phyloP scores from a whole-genome alignment of 1,140 invertebrate species.

The Hyles euphorbiae region DNA sequence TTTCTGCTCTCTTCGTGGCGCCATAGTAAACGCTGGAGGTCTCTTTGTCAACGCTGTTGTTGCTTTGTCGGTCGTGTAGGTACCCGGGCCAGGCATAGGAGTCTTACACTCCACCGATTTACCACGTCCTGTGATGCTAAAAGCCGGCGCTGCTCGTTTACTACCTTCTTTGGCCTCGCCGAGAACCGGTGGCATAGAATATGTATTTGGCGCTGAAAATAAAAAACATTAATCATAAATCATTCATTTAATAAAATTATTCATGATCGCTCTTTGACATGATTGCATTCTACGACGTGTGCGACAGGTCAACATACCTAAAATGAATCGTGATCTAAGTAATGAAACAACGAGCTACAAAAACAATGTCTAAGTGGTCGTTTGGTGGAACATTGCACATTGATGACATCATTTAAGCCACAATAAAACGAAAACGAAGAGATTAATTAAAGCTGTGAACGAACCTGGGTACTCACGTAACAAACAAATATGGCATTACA shows the following conservation, averaged over 20 bases:
- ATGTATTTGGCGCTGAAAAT: conserved; percentile 87
- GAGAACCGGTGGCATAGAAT: conserved; percentile 89
- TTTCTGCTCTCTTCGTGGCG: conserved; percentile 56
- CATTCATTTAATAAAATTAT: not conserved
- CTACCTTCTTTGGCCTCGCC: conserved; percentile 82
- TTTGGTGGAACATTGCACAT: not conserved
- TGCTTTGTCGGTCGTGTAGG: conserved; percentile 64
- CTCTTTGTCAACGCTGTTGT: conserved; percentile 44
- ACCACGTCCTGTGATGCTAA: conserved; percentile 67
- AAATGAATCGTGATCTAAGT: conserved; percentile 10
- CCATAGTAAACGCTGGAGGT: conserved; percentile 71
- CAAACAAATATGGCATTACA: too few relatives aligned
- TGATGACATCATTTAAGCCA: conserved; percentile 7
- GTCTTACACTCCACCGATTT: conserved; percentile 50
- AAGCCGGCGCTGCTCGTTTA: conserved; percentile 75
- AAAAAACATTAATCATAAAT: not conserved
- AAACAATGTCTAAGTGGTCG: conserved; percentile 5
- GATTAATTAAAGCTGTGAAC: too few relatives aligned
- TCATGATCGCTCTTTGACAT: not conserved
- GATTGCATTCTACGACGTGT: not conserved
- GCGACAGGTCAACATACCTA: conserved; percentile 5
- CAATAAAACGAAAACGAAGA: not conserved
- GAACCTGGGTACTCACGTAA: too few relatives aligned
- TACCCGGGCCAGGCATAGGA: conserved; percentile 65
- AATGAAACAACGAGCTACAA: conserved; percentile 6